Evolutionary conservation across 64 coral and sea anemone species (phyloP), one percentile per base, ranked within the genome.

Genomic region (Pachyseris speciosa): DNA sequence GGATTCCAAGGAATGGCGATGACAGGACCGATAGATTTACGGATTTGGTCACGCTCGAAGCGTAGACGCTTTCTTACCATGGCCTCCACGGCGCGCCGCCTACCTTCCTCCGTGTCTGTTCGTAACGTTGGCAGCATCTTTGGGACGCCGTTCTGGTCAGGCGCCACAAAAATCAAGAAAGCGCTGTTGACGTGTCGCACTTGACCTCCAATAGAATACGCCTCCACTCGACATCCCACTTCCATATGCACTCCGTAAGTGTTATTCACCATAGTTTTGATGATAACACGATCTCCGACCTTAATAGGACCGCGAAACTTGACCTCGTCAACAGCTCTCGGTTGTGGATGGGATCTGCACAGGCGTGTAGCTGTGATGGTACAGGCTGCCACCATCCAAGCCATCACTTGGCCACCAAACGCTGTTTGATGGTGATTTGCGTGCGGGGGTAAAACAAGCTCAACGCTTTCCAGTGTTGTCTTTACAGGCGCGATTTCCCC

Each of bases 361-460:
- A 95, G 73, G 28, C 93, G 44, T 3, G 87, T 84, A 7, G 93
- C 93, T 9, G 93, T 66, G 72, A 95, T 95, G 0, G 93, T 91
- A 52, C 93, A 91, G n/a, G 88, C 80, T 5, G 81, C 72, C n/a
- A 78, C 93, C 73, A 95, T 86, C 93, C 93, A 95, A 20, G 93
- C 72, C 87, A 95, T 90, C 57, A 95, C 76, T 73, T 95, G 93
- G 31, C 93, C 93, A 24, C 93, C 93, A 85, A 95, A 95, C 7
- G 93, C 90, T 34, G 87, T 91, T 61, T 95, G 72, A 77, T 95
- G 80, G 22, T 95, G 93, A 39, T 95, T 95, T 9, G 93, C 93
- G 39, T 95, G 93, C 2, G 80, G 87, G 29, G 93, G 93, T 0
- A 95, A 39, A 13, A 95, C 93, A 25, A 95, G 87, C 65, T 95